Evolutionary conservation across 30 jellyfish, hydroid and myxozoan species (phyloP), one percentile per base, ranked within the genome.

Genomic region (Turritopsis dohrnii): DNA sequence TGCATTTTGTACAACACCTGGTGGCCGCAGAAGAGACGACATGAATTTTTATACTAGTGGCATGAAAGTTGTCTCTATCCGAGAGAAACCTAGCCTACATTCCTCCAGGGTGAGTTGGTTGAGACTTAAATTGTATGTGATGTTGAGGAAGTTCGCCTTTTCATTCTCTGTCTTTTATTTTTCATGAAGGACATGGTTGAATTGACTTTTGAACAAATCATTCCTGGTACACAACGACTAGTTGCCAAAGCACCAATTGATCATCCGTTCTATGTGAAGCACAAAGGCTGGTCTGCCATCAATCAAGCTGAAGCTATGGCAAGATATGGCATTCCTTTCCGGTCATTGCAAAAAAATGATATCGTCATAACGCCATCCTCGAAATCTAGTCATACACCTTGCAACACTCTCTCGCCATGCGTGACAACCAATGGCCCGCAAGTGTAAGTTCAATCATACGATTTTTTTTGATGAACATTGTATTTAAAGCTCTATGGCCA

Each of bases 301-400:
- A 88, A 91, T 28, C 99, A 96, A 52, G 85, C 92, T 81, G 99
- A 94, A 81, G 96, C 99, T 1, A 84, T 88, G 96, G 88, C 95
- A 18, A 74, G 95, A 30, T 94, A 94, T 77, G 96, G 99, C 23
- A 82, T 86, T 65, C 94, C 96, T 16, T 88, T 94, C 88, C 74
- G 89, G 25, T 31, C 91, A 28, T 93, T 94, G 17, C 91, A 81
- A 66, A 84, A 80, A 71, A 92, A 91, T 28, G 99, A 94, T 66
- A 90, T 83, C 75, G 89, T 94, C 80, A 94, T 76, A 41, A 21
- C 96, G 21, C 91, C 95, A 13, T 85, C 93, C 72, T 66, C 52
- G 80, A 66, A 71, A 71, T 16, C 65, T 17, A 82, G 30, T 66
- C 95, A 89, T 18, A 89, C 83, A 29, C 84, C 90, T 71, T 80